Evolutionary conservation across 1,140 invertebrate species (phyloP), one percentile per base, ranked within the genome.

Genomic region (Aphelenchoides fujianensis): DNA sequence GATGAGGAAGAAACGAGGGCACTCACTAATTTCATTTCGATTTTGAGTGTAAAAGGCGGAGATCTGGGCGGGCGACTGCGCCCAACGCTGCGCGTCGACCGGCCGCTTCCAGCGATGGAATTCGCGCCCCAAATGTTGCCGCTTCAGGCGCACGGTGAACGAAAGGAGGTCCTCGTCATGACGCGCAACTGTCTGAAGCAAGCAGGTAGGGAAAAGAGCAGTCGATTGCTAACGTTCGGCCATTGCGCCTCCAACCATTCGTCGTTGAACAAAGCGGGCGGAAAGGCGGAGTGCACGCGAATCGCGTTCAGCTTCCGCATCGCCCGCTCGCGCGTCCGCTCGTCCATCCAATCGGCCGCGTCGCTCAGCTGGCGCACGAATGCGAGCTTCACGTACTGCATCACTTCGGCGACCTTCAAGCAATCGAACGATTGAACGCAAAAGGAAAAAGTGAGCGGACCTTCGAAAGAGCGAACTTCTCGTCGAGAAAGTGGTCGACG

Each of bases 341-440:
- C 74, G 57, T 82, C 82, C 83, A 84, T 84, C 82, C 82, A 84
- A 53, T 84, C 76, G 0, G 74, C 53, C 0, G 79, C 68, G 52
- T 79, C 61, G 1, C 83, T 61, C 48, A 82, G 69, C 53, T 79
- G n/a, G n/a, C n/a, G 71, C 19, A 75, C 81, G 73, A 84, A 84
- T 3, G 82, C 74, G 9, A 72, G 35, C 67, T 82, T 79, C 0
- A 84, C 69, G 41, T 82, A 83, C 19, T 67, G 41, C 5, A 81
- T 84, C 70, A 84, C 72, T 55, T 84, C 83, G 2, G 68, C 73
- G 67, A 80, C 77, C 79, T 80, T 36, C n/a, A n/a, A n/a, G n/a
- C n/a, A n/a, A n/a, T n/a, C n/a, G n/a, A n/a, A n/a, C n/a, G n/a
- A n/a, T n/a, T n/a, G n/a, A n/a, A n/a, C n/a, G n/a, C n/a, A n/a